Evolutionary conservation across 2,797 vertebrate species (phyloP), one percentile per base, ranked within the genome.

Genomic region (Rhinogobio ventralis): DNA sequence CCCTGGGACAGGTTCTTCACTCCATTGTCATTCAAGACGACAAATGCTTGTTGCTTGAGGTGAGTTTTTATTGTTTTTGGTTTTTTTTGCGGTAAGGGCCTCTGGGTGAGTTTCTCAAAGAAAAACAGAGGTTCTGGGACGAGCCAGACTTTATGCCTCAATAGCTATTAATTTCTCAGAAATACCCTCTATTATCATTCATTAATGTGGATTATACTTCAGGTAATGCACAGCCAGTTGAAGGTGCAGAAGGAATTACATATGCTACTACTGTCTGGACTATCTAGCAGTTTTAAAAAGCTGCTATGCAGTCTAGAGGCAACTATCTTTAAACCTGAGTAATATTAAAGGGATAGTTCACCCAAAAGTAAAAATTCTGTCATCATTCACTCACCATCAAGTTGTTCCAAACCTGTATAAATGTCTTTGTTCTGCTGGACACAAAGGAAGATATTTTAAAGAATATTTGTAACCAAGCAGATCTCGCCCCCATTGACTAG

Each of bases 81-180:
- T 20, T 23, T 76, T 64, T 55, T 25, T 9, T n/a, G 8, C 13
- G 10, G 60, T 66, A 57, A 82, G 68, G 42, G 46, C n/a, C 13
- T 55, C 45, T 77, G 79, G 36, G 60, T 30, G 30, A 82, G 51
- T n/a, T 36, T 51, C 49, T 72, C 39, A 20, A 20, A 53, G 53
- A 45, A 23, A 51, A 69, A 2, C 51, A 2, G 57, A 4, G 25
- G 17, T 17, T 66, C 15, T 62, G 20, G 36, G 46, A 7, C 8
- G 33, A 51, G 51, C 25, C 36, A 8, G 49, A 2, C 67, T 69
- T 64, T 75, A 87, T 86, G 57, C 49, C 90, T 83, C 90, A 86
- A 86, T 83, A 82, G 90, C 92, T 91, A 93, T 90, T 89, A 93
- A 92, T 91, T 93, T 89, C 89, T 92, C 89, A 91, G 88, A 91